phyloP scores from a whole-genome alignment of 2,888 invertebrate genomes.

The Andrena minutula region DNA sequence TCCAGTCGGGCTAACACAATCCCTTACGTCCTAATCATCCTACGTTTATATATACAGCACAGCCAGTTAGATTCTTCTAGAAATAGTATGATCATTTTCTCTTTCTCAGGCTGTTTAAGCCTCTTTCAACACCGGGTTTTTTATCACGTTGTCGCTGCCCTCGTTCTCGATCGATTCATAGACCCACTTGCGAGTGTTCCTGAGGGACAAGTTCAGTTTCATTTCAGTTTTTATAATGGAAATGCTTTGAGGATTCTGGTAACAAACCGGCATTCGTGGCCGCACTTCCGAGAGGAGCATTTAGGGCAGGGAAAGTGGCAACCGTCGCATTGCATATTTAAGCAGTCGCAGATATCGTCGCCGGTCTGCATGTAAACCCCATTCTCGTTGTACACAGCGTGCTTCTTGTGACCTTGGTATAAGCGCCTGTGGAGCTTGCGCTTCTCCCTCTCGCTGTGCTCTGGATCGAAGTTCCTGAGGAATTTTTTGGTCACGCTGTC shows the following conservation, averaged over 20 bases:
- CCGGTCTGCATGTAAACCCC: slow-evolving; percentile 89
- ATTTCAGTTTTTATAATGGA: not conserved
- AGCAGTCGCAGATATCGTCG: slow-evolving; percentile 93
- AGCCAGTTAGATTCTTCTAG: not conserved
- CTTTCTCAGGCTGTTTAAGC: slow-evolving; percentile 9
- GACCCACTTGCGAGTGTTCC: slow-evolving; percentile 91
- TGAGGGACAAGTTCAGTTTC: slow-evolving; percentile 82
- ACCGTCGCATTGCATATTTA: slow-evolving; percentile 91
- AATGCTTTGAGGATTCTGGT: not conserved
- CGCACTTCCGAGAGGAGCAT: slow-evolving; percentile 92
- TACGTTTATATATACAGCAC: not conserved
- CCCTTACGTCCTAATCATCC: not conserved
- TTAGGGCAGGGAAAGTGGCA: slow-evolving; percentile 93
- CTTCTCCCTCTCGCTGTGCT: slow-evolving; percentile 91
- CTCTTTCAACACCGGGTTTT: slow-evolving; percentile 85
- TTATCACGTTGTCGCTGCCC: slow-evolving; percentile 90
- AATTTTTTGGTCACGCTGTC: slow-evolving; percentile 80
- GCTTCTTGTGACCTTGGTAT: slow-evolving; percentile 86
- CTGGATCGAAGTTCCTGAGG: slow-evolving; percentile 89
- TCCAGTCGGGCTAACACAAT: not conserved
- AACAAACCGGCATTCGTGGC: slow-evolving; percentile 90
- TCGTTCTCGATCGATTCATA: slow-evolving; percentile 93
- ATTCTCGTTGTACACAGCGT: slow-evolving; percentile 89
- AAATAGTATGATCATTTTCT: not conserved
- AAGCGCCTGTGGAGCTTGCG: slow-evolving; percentile 91